Evolutionary conservation across 37 sponge, comb jelly and placozoan genomes (phyloP).

Genomic region (Ephydatia muelleri): DNA sequence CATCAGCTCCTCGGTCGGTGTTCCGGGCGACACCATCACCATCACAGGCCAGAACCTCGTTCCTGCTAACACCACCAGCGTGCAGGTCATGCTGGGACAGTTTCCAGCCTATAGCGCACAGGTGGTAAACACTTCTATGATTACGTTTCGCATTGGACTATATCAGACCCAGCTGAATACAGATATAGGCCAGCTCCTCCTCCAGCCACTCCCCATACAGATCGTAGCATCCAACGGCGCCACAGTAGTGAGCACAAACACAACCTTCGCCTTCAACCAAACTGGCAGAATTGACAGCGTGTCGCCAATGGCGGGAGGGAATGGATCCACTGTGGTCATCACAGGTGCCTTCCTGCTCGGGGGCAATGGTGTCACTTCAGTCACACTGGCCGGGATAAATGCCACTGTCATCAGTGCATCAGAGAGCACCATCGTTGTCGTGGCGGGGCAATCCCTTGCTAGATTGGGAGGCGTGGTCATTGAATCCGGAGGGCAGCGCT

Average conservation of each 20-base stretch:
- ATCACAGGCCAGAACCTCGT: conserved; percentile 36
- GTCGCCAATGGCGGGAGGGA: conserved; percentile 40
- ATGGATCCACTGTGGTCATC: conserved; percentile 47
- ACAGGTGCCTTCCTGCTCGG: conserved; percentile 50
- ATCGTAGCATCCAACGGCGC: conserved; percentile 39
- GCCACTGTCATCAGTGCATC: conserved; percentile 16
- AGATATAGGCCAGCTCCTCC: background rate
- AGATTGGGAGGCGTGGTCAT: conserved; percentile 26
- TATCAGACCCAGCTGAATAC: conserved; percentile 4
- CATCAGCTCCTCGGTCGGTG: conserved; percentile 17
- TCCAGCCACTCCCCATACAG: conserved; percentile 46
- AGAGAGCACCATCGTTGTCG: conserved; percentile 14
- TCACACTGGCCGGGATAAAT: conserved; percentile 33
- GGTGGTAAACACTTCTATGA: conserved; percentile 12
- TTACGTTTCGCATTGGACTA: conserved; percentile 26
- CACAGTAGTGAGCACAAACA: background rate
- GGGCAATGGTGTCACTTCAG: background rate
- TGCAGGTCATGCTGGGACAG: conserved; percentile 42
- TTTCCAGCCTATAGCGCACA: conserved; percentile 12
- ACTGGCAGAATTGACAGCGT: conserved; percentile 18
- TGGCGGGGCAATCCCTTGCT: conserved; percentile 13
- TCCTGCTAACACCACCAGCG: background rate
- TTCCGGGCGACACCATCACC: conserved; percentile 31
- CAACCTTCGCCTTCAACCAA: conserved; percentile 33
- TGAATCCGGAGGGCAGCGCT: conserved; percentile 12